A percentile compares a stretch with the other conserved stretches of the same genome.
phyloP scores from a whole-genome alignment of 2,797 vertebrate species.

The Coranthus polyacanthus region DNA sequence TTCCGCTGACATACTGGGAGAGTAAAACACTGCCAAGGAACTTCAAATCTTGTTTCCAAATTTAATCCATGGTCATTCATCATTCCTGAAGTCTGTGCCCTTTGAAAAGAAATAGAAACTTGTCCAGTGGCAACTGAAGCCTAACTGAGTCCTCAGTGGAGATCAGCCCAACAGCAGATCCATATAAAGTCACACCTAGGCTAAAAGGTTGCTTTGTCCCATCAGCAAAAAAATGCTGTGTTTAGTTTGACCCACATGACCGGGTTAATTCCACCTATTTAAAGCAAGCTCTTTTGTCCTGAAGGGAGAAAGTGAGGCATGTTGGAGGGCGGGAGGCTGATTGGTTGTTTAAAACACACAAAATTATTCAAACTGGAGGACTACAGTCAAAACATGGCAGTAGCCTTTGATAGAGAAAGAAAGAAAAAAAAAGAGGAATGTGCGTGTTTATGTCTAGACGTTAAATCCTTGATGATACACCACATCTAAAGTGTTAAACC shows the following conservation, averaged over 20 bases:
- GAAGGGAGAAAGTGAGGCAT: conserved; percentile 34
- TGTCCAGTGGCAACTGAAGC: conserved; percentile 39
- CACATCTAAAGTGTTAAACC: conserved; percentile 1
- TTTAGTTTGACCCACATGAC: conserved; percentile 61
- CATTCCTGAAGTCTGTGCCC: conserved; percentile 59
- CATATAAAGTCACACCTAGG: conserved; percentile 50
- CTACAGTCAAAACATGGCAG: conserved; percentile 57
- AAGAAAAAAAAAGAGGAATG: conserved; percentile 37
- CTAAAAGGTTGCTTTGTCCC: conserved; percentile 53
- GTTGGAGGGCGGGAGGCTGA: conserved; percentile 21
- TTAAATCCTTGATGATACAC: conserved; percentile 31
- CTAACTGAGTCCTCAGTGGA: conserved; percentile 12
- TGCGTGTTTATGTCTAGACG: conserved; percentile 16
- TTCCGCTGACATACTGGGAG: background rate
- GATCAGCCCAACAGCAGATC: conserved; percentile 30
- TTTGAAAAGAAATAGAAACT: conserved; percentile 55
- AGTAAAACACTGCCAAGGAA: conserved; percentile 38
- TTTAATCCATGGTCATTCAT: conserved; percentile 55
- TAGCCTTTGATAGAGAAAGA: conserved; percentile 43
- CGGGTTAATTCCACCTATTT: conserved; percentile 65
- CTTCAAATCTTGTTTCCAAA: conserved; percentile 48
- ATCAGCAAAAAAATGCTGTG: conserved; percentile 56
- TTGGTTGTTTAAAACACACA: conserved; percentile 44
- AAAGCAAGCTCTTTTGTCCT: conserved; percentile 60
- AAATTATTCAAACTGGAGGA: conserved; percentile 31